phyloP scores from a whole-genome alignment of 2,888 invertebrate species.

The Nudaria mundana region DNA sequence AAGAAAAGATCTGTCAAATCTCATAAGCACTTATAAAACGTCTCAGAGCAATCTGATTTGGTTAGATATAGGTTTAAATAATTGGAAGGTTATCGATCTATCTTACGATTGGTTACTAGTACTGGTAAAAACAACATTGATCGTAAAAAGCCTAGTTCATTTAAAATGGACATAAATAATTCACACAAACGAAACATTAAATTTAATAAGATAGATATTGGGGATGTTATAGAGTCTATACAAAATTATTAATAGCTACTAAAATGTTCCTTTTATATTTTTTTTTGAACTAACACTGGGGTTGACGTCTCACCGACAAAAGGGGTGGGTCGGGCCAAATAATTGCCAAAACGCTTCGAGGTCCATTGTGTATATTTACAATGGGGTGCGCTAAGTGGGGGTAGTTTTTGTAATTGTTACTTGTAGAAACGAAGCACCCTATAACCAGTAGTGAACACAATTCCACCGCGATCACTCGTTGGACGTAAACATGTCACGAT shows the following conservation, averaged over 20 bases:
- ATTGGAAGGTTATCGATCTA: too few species aligned
- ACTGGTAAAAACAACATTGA: too few species aligned
- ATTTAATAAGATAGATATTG: constrained; percentile 78
- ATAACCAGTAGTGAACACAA: constrained; percentile 57
- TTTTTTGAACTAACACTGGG: constrained; percentile 69
- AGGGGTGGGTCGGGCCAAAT: constrained; percentile 78
- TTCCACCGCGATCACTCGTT: constrained; percentile 39
- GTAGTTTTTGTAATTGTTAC: constrained; percentile 81
- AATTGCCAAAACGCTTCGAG: constrained; percentile 80
- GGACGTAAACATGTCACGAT: constrained; percentile 85
- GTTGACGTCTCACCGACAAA: constrained; percentile 75
- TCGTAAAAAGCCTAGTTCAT: too few species aligned
- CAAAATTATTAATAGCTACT: constrained; percentile 80
- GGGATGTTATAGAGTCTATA: constrained; percentile 73
- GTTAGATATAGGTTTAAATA: too few species aligned
- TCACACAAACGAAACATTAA: constrained; percentile 59
- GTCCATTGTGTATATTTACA: constrained; percentile 77
- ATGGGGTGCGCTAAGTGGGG: constrained; percentile 78
- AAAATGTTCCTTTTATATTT: constrained; percentile 72
- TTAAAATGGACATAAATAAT: neutral
- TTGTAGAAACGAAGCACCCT: constrained; percentile 56
- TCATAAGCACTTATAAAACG: too few species aligned
- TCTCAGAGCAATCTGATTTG: too few species aligned
- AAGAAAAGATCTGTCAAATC: too few species aligned
- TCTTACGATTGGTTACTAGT: too few species aligned